Evolutionary conservation across 2,888 invertebrate species (phyloP), one percentile per base, ranked within the genome.

Genomic region (Mesochorus sp.): DNA sequence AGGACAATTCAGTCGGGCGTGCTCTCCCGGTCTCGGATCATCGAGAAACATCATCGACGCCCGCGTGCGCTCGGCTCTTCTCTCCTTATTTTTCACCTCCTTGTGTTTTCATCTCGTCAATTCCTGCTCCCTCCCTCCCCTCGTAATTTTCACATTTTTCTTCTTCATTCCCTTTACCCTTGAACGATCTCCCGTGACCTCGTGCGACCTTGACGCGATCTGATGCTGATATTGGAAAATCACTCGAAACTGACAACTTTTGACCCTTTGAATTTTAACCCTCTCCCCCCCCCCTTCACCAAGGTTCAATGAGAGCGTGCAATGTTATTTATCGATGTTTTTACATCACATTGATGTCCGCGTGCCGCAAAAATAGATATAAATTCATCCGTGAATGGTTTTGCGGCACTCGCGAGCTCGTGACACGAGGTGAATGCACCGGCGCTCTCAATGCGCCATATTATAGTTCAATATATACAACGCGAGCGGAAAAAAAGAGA

Each of bases 1-100:
- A 82, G 80, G 79, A 82, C 84, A 82, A 84, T 84, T 84, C 83
- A 47, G 55, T 44, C 39, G 62, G 42, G 28, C 53, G 73, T 71
- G 12, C 57, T 66, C 68, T n/a, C 17, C 70, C 67, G 55, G 37
- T 57, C 34, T 10, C 19, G n/a, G 51, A 26, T 21, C 21, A 19
- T 39, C 57, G 39, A 47, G 21, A 17, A 12, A 2, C 47, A n/a
- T n/a, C n/a, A n/a, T n/a, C 19, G 10, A 6, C 19, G 19, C 10
- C 21, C 47, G 2, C 51, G 67, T 76, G 68, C 64, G 59, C 67
- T 76, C 62, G n/a, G n/a, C n/a, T n/a, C n/a, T n/a, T n/a, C 21
- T 68, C 59, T 59, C 51, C 28, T 10, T 17, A 3, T 66, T 21
- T 55, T 44, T 37, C 10, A 14, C 14, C 10, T 21, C 8, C 42